Base-by-base conservation (phyloP, 2,888 invertebrate species). In the Phortica magna region DNA sequence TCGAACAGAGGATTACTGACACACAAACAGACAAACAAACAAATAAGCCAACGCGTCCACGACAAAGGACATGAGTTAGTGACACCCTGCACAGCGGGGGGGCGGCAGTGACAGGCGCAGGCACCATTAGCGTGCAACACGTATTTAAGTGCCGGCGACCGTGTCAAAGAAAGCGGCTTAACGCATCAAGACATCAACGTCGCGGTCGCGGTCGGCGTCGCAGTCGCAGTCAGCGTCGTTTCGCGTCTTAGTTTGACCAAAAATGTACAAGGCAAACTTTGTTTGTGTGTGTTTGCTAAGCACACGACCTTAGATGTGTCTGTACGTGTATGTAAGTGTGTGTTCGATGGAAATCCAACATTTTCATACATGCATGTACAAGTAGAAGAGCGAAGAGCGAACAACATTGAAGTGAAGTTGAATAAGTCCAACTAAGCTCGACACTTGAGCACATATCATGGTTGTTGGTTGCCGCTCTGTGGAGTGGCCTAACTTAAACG, bases 1-100 rank as follows among this genome's bases (percentile, higher is more conserved):
- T 85, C 86, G 87, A 85, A 87, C 80, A 88, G 78, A 84, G 88
- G 88, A 87, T 85, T 85, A 88, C 88, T 86, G 88, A 81, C 39
- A 76, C 41, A 68, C 55, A 61, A 19, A 70, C 64, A 31, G 88
- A 81, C 39, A 76, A 43, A 68, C 55, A 61, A 19, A 70, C 64
- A 31, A 31, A 31, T 31, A 31, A 31, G 31, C 31, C 5, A 31
- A 31, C 31, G 31, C 31, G 31, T 31, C 5, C 3, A 72, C 59
- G 48, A 74, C 72, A 53, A 70, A 68, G 12, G 19, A 22, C 41
- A 68, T 61, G 19, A 17, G 7, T 61, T 31, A 31, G 31, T 31
- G 31, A 4, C 31, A 31, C 2, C 1, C 3, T 4, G 3, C 31
- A 31, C 31, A 31, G 31, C 31, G 5, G 31, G 31, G 31, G 31